Conservation (phyloP, 2,797 vertebrate species). For the Urophycis tenuis region DNA sequence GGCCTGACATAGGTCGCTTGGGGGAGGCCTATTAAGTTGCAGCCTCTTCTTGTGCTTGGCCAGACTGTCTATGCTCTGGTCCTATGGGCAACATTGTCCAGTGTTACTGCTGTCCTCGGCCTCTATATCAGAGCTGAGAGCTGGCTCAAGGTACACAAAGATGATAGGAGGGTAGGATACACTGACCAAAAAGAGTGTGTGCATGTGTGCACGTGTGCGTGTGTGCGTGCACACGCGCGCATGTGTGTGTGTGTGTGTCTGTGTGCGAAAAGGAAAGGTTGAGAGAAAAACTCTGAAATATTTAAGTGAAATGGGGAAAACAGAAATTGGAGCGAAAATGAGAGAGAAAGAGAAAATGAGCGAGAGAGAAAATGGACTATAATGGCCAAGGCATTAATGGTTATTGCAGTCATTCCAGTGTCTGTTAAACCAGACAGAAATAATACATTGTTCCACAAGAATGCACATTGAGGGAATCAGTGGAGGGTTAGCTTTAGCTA, state of each 20-base stretch:
- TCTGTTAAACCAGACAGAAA: conserved; percentile 5
- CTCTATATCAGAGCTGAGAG: too few species aligned
- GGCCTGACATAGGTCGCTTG: too few species aligned
- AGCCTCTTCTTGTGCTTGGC: too few species aligned
- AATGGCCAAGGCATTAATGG: not conserved
- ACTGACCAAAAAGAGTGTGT: too few species aligned
- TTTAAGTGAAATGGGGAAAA: not conserved
- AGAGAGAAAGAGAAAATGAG: not conserved
- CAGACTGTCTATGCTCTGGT: too few species aligned
- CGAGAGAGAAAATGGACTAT: not conserved
- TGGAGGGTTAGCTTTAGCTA: not conserved
- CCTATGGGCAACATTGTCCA: too few species aligned
- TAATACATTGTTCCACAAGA: not conserved
- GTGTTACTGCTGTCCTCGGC: too few species aligned
- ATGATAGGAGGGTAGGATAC: too few species aligned
- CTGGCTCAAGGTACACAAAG: too few species aligned
- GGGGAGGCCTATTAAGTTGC: too few species aligned
- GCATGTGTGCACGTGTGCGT: too few species aligned
- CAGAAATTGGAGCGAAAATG: not conserved
- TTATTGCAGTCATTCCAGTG: conserved; percentile 7
- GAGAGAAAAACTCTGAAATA: not conserved
- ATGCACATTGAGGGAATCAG: not conserved
- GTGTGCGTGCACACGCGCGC: not conserved
- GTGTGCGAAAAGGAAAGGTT: not conserved
- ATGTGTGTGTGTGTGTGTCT: not conserved